Conservation (phyloP, 2,888 invertebrate species). For the Hirtodrosophila confusa region DNA sequence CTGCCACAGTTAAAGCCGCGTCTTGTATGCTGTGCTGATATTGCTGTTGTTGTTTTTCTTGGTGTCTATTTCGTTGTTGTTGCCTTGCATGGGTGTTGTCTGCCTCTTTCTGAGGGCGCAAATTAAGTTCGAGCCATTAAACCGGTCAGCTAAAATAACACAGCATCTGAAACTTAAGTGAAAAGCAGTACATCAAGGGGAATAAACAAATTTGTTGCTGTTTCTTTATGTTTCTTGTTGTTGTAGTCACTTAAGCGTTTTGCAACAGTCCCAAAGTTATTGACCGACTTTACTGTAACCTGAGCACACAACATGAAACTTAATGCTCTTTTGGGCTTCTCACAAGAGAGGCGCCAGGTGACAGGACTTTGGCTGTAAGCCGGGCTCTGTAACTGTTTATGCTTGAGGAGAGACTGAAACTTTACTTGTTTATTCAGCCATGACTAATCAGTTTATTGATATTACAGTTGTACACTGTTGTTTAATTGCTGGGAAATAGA, state of each 20-base stretch:
- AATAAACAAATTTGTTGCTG: slow-evolving; percentile 46
- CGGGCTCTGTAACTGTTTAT: slow-evolving; percentile 27
- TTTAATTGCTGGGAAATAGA: too few species aligned
- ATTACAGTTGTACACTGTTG: slow-evolving; percentile 1
- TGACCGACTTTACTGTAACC: slow-evolving; percentile 77
- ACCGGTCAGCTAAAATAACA: slow-evolving; percentile 68
- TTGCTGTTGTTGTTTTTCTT: slow-evolving; percentile 22
- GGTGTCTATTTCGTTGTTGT: slow-evolving; percentile 16
- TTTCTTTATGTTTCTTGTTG: slow-evolving; percentile 24
- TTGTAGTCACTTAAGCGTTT: slow-evolving; percentile 63
- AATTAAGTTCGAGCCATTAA: slow-evolving; percentile 78
- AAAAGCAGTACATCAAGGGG: slow-evolving; percentile 55
- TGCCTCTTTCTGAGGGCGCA: slow-evolving; percentile 63
- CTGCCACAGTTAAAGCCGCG: slow-evolving; percentile 25
- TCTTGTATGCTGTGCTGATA: slow-evolving; percentile 43
- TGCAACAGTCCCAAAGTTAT: slow-evolving; percentile 63
- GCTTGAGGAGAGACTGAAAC: slow-evolving; percentile 6
- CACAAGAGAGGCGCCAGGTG: slow-evolving; percentile 48
- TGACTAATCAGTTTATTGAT: slow-evolving; percentile 33
- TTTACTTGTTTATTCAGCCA: slow-evolving; percentile 4
- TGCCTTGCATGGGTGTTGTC: slow-evolving; percentile 56
- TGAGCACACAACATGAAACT: slow-evolving; percentile 58
- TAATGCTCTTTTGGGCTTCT: slow-evolving; percentile 40
- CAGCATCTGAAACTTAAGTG: slow-evolving; percentile 59
- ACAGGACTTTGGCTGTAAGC: slow-evolving; percentile 14